phyloP scores from a whole-genome alignment of 2,888 invertebrate genomes.

The Limnephilus rhombicus region DNA sequence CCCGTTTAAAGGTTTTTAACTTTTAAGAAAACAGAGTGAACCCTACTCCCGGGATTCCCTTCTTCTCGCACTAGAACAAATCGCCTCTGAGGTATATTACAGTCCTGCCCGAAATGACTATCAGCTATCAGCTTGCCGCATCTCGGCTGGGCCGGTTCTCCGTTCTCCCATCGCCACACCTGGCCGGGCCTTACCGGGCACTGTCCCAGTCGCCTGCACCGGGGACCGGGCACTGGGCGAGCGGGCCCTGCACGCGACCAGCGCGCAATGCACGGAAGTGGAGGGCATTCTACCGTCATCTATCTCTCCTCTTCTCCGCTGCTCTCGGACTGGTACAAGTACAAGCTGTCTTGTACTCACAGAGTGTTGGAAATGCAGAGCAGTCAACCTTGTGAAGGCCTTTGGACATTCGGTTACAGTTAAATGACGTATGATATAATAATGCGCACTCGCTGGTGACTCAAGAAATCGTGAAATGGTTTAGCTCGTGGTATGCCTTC shows the following conservation, averaged over 20 bases:
- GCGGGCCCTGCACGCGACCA: slow-evolving; percentile 20
- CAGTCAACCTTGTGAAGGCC: neutral
- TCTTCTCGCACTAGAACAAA: slow-evolving; percentile 26
- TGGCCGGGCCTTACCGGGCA: neutral
- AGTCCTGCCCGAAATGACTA: slow-evolving; percentile 9
- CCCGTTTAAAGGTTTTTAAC: neutral
- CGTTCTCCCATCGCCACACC: neutral
- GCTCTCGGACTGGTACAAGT: neutral
- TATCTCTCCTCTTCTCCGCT: neutral
- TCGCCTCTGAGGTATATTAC: slow-evolving; percentile 36
- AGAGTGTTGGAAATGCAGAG: neutral
- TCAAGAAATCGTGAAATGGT: neutral
- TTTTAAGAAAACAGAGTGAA: neutral
- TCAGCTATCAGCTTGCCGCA: neutral
- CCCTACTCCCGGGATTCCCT: neutral
- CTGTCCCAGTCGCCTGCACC: neutral
- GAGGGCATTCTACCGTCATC: slow-evolving; percentile 4
- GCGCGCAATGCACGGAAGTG: slow-evolving; percentile 4
- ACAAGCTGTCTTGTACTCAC: neutral
- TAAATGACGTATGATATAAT: neutral
- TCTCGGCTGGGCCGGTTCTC: neutral
- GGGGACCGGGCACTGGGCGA: neutral
- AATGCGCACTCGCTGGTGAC: neutral
- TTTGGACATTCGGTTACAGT: neutral
- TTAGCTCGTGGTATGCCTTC: neutral